Conservation (phyloP, 2,797 vertebrate genomes). For the Lithobates pipiens region DNA sequence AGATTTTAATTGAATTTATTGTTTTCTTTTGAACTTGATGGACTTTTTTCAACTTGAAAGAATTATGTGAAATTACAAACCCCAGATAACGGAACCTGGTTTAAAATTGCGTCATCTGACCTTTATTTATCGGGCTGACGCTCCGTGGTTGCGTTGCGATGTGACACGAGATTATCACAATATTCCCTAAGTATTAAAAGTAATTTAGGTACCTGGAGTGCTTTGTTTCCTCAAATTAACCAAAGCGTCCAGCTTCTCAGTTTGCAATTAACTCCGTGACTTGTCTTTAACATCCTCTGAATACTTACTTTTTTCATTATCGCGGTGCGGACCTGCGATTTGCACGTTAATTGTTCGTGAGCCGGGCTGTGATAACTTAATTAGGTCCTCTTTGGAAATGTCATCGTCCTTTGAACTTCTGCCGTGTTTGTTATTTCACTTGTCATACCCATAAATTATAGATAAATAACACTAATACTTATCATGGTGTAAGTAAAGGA, state of each 20-base stretch:
- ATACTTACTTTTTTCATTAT: slow-evolving; percentile 47
- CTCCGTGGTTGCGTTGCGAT: background rate
- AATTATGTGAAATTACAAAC: background rate
- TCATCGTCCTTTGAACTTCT: background rate
- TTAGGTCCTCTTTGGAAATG: slow-evolving; percentile 28
- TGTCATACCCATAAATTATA: background rate
- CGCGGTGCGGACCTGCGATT: background rate
- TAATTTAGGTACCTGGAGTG: slow-evolving; percentile 28
- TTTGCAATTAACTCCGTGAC: slow-evolving; percentile 37
- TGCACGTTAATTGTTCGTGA: slow-evolving; percentile 36
- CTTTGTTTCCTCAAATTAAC: slow-evolving; percentile 23
- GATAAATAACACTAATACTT: no score
- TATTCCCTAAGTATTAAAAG: slow-evolving; percentile 18
- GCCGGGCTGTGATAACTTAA: slow-evolving; percentile 18
- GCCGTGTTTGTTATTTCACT: background rate
- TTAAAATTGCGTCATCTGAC: background rate
- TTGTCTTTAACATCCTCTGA: slow-evolving; percentile 30
- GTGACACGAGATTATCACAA: background rate
- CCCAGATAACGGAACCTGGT: background rate
- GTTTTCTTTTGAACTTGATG: no score
- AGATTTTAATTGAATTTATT: background rate
- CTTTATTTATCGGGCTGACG: background rate
- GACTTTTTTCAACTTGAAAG: no score
- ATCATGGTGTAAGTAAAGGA: no score
- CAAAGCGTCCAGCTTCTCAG: background rate